These are phyloP conservation scores for Brenthis ino DNA, from an alignment of 2,888 invertebrate species.

Conservation along the genomic window DNA sequence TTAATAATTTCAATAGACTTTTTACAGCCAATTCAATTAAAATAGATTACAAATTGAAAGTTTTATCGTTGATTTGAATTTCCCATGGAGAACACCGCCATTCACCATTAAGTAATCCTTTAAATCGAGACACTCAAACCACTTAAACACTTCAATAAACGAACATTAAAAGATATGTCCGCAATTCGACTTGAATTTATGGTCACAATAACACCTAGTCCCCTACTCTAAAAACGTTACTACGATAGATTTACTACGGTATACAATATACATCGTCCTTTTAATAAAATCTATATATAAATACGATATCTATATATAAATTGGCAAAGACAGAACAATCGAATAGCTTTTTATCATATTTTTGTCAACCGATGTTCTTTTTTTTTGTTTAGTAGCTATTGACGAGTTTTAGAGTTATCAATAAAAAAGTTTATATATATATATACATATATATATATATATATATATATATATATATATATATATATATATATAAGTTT, in stretches of 20 bases:
- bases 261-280: conserved; percentile 22
- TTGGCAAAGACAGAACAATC: too few relatives aligned
- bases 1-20: background rate
- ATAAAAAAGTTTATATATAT: too few relatives aligned
- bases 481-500: too few relatives aligned
- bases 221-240: conserved; percentile 19
- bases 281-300: background rate
- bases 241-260: background rate
- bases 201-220: conserved; percentile 64
- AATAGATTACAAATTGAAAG: conserved; percentile 27
- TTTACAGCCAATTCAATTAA: conserved; percentile 6
- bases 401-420: too few relatives aligned
- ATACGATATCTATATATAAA: too few relatives aligned
- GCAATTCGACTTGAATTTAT: conserved; percentile 77
- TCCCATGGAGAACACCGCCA: conserved; percentile 48
- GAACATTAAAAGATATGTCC: conserved; percentile 76
- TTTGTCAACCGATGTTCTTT: too few relatives aligned
- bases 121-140: conserved; percentile 51
- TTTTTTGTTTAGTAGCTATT: too few relatives aligned
- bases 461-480: too few relatives aligned
- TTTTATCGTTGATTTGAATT: conserved; percentile 20
- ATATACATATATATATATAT: too few relatives aligned
- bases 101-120: conserved; percentile 52
- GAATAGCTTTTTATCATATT: too few relatives aligned
- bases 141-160: conserved; percentile 77